A percentile compares a stretch with the other conserved stretches of the same genome.
These are phyloP conservation scores for Burhinus oedicnemus DNA, from an alignment of 2,113 vertebrate genomes.

Conservation along the genomic window DNA sequence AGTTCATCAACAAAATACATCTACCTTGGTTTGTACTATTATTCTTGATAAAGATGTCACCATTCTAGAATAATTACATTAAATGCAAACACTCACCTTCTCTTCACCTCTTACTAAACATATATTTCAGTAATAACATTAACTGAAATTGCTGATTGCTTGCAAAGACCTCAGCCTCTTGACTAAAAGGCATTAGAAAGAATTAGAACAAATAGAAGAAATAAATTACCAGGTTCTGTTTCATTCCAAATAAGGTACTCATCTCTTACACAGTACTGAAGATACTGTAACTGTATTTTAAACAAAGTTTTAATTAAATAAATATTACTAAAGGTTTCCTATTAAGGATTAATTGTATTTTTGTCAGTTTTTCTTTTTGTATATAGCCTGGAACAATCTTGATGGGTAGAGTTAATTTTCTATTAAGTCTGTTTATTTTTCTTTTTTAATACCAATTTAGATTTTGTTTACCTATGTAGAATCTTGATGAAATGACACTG, in stretches of 20 bases:
- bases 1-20: background rate
- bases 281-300: background rate
- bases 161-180: background rate
- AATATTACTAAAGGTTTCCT: background rate
- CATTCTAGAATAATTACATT: background rate
- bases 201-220: background rate
- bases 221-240: background rate
- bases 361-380: background rate
- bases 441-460: background rate
- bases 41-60: background rate
- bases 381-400: background rate
- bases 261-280: background rate
- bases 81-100: background rate
- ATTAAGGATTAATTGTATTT: background rate
- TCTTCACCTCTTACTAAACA: background rate
- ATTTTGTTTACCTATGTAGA: background rate
- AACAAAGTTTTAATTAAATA: background rate
- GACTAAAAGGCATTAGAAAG: background rate
- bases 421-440: background rate
- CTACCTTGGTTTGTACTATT: background rate
- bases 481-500: background rate
- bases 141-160: background rate
- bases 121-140: background rate
- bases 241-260: background rate
- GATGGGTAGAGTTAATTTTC: background rate